Evolutionary conservation across 2,113 vertebrate species (phyloP).

Genomic region (Trogon melanurus): DNA sequence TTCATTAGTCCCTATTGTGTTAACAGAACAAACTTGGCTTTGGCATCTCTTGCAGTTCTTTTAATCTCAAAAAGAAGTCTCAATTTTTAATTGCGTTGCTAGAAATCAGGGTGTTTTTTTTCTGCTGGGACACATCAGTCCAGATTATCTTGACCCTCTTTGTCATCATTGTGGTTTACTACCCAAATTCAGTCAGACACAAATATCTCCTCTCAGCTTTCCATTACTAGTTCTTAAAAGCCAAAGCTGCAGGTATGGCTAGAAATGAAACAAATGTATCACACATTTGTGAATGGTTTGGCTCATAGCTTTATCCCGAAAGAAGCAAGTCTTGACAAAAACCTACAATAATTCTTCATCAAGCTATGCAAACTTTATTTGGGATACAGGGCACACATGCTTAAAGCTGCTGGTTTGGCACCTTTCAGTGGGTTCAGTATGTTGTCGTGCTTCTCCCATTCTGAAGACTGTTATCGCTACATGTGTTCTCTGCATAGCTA

Average conservation of each 20-base stretch:
- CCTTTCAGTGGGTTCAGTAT: background rate
- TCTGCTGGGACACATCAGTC: background rate
- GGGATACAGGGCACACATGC: background rate
- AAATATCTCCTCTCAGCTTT: background rate
- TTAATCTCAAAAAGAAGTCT: background rate
- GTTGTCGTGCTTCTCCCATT: background rate
- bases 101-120: background rate
- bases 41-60: background rate
- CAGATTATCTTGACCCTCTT: background rate
- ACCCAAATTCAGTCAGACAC: background rate
- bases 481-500: background rate
- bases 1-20: background rate
- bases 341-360: background rate
- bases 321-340: background rate
- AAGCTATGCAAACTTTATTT: background rate
- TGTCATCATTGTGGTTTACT: background rate
- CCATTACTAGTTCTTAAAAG: background rate
- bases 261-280: background rate
- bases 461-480: background rate
- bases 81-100: background rate
- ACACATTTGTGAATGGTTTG: background rate
- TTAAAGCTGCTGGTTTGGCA: background rate
- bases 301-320: background rate
- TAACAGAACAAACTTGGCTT: background rate
- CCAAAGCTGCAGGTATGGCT: background rate